Evolutionary conservation across 1,140 invertebrate genomes (phyloP).

Genomic region (Pemphigus obesinymphae): DNA sequence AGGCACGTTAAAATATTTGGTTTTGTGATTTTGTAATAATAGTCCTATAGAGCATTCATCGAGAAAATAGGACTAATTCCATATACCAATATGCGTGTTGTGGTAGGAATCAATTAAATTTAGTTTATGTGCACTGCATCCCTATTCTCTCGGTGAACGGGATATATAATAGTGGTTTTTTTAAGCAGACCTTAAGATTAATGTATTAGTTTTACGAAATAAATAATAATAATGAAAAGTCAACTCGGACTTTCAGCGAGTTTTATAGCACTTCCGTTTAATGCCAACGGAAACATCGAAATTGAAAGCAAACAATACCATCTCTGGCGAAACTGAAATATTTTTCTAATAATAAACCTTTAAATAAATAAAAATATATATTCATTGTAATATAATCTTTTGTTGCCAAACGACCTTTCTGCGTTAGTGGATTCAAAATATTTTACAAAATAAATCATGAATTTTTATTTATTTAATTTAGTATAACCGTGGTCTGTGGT

Average conservation of each 20-base stretch:
- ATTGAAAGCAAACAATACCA: not conserved
- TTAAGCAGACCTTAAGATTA: too few species aligned
- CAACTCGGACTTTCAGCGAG: not conserved
- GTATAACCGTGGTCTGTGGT: too few species aligned
- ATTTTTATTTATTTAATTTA: not conserved
- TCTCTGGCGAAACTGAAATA: not conserved
- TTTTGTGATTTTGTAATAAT: too few species aligned
- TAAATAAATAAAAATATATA: not conserved
- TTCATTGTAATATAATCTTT: not conserved
- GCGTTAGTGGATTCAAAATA: not conserved
- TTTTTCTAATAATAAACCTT: not conserved
- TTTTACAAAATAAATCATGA: not conserved
- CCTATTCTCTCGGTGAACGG: too few species aligned
- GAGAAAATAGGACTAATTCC: too few species aligned
- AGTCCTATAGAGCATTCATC: too few species aligned
- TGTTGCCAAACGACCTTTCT: not conserved
- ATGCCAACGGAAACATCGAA: not conserved
- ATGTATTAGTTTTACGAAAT: too few species aligned
- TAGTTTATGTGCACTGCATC: too few species aligned
- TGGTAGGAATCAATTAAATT: too few species aligned
- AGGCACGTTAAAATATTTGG: too few species aligned
- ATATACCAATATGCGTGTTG: too few species aligned
- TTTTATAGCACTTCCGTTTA: not conserved
- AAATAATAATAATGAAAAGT: not conserved
- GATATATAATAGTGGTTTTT: too few species aligned